Conservation (phyloP, 2,888 invertebrate genomes). For the Spisula solida region DNA sequence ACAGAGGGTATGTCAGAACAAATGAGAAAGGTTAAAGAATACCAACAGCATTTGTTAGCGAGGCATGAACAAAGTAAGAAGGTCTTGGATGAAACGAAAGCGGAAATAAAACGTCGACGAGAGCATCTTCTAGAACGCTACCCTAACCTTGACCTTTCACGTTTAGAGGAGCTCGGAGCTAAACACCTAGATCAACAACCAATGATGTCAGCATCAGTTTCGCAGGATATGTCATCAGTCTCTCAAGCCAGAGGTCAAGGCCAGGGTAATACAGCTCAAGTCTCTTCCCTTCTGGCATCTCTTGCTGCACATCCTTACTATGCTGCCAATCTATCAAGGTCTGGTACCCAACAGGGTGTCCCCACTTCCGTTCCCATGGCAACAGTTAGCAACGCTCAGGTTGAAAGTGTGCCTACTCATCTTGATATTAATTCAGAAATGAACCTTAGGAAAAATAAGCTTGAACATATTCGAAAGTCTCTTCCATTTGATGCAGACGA, state of each 20-base stretch:
- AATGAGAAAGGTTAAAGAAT: constrained; percentile 77
- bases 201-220: constrained; percentile 35
- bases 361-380: constrained; percentile 14
- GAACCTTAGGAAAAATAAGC: constrained; percentile 67
- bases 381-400: constrained; percentile 50
- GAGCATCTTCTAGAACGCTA: constrained; percentile 74
- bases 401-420: constrained; percentile 42
- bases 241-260: constrained; percentile 12
- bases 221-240: constrained; percentile 23
- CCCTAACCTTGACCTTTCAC: constrained; percentile 73
- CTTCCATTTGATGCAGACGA: constrained; percentile 80
- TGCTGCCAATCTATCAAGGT: constrained; percentile 68
- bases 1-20: constrained; percentile 62
- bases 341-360: constrained; percentile 32
- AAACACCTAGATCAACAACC: constrained; percentile 61
- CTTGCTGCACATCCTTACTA: constrained; percentile 77
- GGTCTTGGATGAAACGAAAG: constrained; percentile 77
- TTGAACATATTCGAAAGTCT: constrained; percentile 78
- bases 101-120: constrained; percentile 77
- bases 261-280: constrained; percentile 62
- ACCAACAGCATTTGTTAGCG: constrained; percentile 78
- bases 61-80: constrained; percentile 80
- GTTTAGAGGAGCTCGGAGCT: constrained; percentile 69
- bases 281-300: constrained; percentile 72
- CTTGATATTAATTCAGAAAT: constrained; percentile 54